Percentiles rank a stretch among this genome's conserved stretches.
These are phyloP conservation scores for Lytechinus pictus DNA, from an alignment of 35 echinoderm and acorn worm genomes.

Conservation along the genomic window DNA sequence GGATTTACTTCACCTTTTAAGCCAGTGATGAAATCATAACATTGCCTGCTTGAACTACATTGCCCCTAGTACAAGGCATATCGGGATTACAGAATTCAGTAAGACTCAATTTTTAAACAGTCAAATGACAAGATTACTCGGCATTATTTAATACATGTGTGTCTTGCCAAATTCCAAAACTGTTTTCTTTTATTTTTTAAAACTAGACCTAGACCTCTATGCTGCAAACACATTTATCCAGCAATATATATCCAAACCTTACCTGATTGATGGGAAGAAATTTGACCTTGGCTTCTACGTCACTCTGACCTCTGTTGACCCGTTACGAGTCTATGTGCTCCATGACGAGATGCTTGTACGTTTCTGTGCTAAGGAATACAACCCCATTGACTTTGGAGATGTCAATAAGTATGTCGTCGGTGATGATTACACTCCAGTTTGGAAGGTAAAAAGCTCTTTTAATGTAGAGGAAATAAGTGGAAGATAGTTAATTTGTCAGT, in stretches of 20 bases:
- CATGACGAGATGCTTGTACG: slow-evolving; percentile 83
- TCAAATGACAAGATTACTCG: neutral
- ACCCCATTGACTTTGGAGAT: slow-evolving; percentile 75
- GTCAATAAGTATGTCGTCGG: slow-evolving; percentile 87
- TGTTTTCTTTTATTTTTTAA: neutral
- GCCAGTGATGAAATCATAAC: too few species aligned
- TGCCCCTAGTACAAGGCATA: neutral
- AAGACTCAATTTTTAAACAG: neutral
- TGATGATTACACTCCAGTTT: slow-evolving; percentile 95
- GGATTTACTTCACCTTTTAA: too few species aligned
- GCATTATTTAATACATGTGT: neutral
- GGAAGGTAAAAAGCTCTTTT: slow-evolving; percentile 68
- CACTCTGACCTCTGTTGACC: slow-evolving; percentile 77
- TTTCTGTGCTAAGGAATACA: slow-evolving; percentile 83
- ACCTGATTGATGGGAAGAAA: slow-evolving; percentile 86
- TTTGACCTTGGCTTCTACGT: slow-evolving; percentile 92
- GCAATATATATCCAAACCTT: slow-evolving; percentile 82
- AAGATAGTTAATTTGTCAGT: too few species aligned
- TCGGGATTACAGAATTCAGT: neutral
- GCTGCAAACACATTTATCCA: slow-evolving; percentile 81
- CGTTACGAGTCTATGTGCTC: slow-evolving; percentile 80
- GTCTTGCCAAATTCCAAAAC: neutral
- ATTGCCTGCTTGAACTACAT: too few species aligned
- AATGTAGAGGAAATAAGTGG: neutral
- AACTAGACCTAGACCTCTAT: slow-evolving; percentile 75